Evolutionary conservation across 2,113 vertebrate species (phyloP).

Genomic region (Calypte anna): DNA sequence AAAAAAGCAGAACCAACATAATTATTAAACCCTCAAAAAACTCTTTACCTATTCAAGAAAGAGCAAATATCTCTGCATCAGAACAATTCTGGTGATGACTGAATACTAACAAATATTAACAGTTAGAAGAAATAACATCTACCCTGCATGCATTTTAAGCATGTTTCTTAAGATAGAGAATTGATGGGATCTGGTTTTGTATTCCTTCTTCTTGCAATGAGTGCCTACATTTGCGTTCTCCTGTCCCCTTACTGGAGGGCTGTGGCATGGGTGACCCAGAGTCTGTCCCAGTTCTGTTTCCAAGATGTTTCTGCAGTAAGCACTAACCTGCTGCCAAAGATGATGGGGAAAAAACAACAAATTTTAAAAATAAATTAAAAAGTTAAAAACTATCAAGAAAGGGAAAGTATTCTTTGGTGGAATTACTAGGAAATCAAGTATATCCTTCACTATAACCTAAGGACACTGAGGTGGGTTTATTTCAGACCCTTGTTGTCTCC

Average conservation of each 20-base stretch:
- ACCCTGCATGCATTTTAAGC: accelerated
- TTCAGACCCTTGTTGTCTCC: background rate
- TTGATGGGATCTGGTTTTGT: background rate
- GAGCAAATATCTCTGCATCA: background rate
- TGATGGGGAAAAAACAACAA: accelerated
- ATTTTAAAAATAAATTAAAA: background rate
- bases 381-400: background rate
- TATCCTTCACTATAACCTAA: background rate
- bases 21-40: background rate
- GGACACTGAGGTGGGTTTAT: background rate
- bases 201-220: background rate
- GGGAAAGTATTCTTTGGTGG: background rate
- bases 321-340: background rate
- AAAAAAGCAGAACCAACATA: background rate
- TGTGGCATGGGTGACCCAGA: background rate
- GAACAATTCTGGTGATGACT: background rate
- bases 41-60: background rate
- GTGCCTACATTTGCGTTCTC: background rate
- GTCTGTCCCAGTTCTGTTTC: background rate
- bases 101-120: background rate
- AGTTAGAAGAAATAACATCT: background rate
- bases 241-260: accelerated
- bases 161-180: background rate
- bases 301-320: background rate
- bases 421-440: background rate